Percentiles rank a stretch among this genome's conserved stretches.
These are phyloP conservation scores for Drosophila anceps DNA, from an alignment of 2,888 invertebrate genomes.

Conservation along the genomic window DNA sequence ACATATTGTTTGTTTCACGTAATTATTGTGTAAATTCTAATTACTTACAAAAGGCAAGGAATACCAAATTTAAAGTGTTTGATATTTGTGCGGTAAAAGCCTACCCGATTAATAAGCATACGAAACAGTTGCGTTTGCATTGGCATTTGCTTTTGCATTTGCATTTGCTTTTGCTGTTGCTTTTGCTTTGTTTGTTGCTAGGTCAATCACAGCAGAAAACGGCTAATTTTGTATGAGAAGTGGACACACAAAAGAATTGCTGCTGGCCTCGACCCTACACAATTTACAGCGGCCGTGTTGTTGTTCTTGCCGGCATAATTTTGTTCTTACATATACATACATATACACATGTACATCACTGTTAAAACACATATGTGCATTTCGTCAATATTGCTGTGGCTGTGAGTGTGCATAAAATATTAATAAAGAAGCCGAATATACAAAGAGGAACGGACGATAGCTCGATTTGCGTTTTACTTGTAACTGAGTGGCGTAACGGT, in stretches of 20 bases:
- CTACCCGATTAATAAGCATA: constrained; percentile 1
- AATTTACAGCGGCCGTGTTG: constrained; percentile 38
- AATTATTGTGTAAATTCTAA: constrained; percentile 48
- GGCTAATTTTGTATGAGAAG: constrained; percentile 44
- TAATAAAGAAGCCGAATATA: constrained; percentile 27
- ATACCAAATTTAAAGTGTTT: constrained; percentile 21
- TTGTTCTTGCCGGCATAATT: constrained; percentile 40
- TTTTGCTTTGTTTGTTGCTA: constrained; percentile 25
- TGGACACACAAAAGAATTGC: constrained; percentile 31
- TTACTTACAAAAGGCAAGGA: constrained; percentile 31
- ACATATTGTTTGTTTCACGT: constrained; percentile 22
- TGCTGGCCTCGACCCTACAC: constrained; percentile 65
- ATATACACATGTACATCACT: background rate
- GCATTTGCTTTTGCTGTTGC: constrained; percentile 21
- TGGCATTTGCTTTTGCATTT: constrained; percentile 24
- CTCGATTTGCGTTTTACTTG: constrained; percentile 21
- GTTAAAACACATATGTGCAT: background rate
- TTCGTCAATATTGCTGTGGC: constrained; percentile 10
- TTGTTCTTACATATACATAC: background rate
- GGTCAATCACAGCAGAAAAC: constrained; percentile 49
- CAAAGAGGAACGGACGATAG: background rate
- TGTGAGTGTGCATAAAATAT: constrained; percentile 29
- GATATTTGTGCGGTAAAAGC: constrained; percentile 12
- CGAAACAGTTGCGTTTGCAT: constrained; percentile 18
- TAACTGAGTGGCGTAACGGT: constrained; percentile 52